Percentiles rank a stretch among this genome's conserved stretches.
phyloP scores from a whole-genome alignment of 2,797 vertebrate species.

The Pogonophryne albipinna region DNA sequence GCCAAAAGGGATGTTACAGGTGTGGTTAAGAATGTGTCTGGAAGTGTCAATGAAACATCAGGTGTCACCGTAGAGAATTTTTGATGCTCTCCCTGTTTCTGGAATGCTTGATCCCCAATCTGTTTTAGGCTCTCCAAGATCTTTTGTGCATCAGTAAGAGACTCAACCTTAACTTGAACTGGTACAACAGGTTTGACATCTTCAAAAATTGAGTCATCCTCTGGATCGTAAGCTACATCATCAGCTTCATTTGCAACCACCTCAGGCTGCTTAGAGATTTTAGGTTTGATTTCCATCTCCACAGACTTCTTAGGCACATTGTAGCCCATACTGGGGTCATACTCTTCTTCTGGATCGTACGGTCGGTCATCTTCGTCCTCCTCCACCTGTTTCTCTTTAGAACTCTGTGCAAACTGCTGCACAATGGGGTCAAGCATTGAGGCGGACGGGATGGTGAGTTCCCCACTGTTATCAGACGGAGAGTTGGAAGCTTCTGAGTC shows the following conservation, averaged over 20 bases:
- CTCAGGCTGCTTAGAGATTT: slow-evolving; percentile 74
- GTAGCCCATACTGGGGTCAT: slow-evolving; percentile 89
- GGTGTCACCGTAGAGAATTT: slow-evolving; percentile 82
- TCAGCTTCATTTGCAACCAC: slow-evolving; percentile 78
- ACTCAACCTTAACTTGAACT: slow-evolving; percentile 75
- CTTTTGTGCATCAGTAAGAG: slow-evolving; percentile 87
- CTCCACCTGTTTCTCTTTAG: slow-evolving; percentile 84
- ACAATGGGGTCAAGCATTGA: slow-evolving; percentile 93
- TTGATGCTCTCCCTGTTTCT: slow-evolving; percentile 90
- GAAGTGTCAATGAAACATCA: slow-evolving; percentile 81
- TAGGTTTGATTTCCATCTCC: slow-evolving; percentile 73
- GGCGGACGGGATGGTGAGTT: slow-evolving; percentile 71
- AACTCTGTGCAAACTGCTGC: slow-evolving; percentile 91
- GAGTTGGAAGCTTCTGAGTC: slow-evolving; percentile 88
- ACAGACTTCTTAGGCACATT: slow-evolving; percentile 70
- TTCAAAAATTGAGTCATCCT: slow-evolving; percentile 97
- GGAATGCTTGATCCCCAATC: slow-evolving; percentile 89
- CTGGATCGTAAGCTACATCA: slow-evolving; percentile 97
- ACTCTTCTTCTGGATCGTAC: slow-evolving; percentile 98
- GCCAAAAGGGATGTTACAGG: slow-evolving; percentile 86
- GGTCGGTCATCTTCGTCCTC: slow-evolving; percentile 96
- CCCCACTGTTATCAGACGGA: slow-evolving; percentile 83
- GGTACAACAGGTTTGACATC: slow-evolving; percentile 90
- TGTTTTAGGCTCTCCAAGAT: slow-evolving; percentile 91
- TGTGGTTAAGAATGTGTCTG: slow-evolving; percentile 88